Base-by-base conservation (phyloP, 2,113 vertebrate genomes). In the Terrapene triunguis region DNA sequence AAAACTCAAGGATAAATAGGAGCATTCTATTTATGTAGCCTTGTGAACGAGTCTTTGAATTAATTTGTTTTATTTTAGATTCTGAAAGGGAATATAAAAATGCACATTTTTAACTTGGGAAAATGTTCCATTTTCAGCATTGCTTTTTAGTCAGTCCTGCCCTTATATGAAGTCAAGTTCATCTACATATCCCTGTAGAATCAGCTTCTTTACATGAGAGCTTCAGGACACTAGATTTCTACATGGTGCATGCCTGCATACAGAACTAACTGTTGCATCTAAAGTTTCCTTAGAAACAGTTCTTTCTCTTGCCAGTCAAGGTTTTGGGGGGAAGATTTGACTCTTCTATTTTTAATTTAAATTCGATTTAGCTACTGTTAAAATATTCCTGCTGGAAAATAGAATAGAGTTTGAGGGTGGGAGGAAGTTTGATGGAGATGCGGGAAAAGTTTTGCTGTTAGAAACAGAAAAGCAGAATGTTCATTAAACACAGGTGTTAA, bases 221-320 rank as follows among this genome's bases (percentile, higher is more conserved):
- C 1, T 13, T 50, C 74, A 14, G 38, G 42, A 42, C 22, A 25
- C 17, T 6, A 2, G 3, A 12, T 32, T 48, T 14, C 10, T 1
- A 35, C 55, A 8, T 14, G 32, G 32, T 69, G 72, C 38, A 53
- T 48, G 92, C 65, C 22, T 2, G 38, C 54, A 13, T 50, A 42
- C 1, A 10, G 17, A 38, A 38, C 53, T 54, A 54, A 54, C 17
- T 8, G 78, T 59, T 2, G 3, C 47, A 80, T 82, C 50, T 86
- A 72, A 81, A 88, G 51, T 14, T 2, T 14, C 32, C 35, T 69
- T n/a, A n/a, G 54, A 65, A 62, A 32, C 59, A 11, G 27, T 62
- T 62, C 29, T 84, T 79, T 62, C 59, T 32, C 50, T 51, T 50
- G 6, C 13, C 57, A 0, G 0, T 2, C 27, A 35, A 0, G 0